Percentiles rank a stretch among this genome's conserved stretches.
Conservation (phyloP, 1,140 invertebrate species). For the Streblospio benedicti region DNA sequence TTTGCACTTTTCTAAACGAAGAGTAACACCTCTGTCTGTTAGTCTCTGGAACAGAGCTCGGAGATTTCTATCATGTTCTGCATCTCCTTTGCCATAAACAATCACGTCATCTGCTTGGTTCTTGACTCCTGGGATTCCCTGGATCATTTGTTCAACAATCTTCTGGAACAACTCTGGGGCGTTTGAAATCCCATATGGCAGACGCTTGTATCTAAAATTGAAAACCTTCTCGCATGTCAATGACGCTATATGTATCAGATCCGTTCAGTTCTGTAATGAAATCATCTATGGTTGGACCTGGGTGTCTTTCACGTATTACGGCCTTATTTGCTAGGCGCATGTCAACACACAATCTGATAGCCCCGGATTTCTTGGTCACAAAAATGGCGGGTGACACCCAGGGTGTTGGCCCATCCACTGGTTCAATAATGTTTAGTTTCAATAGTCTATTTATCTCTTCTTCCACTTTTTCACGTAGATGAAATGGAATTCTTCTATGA, state of each 20-base stretch:
- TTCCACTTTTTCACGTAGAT: neutral
- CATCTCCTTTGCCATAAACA: neutral
- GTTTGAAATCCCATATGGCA: neutral
- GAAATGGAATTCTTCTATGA: constrained; percentile 1
- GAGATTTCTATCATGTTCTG: constrained; percentile 1
- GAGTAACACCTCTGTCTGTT: neutral
- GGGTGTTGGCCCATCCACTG: constrained; percentile 21
- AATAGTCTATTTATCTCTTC: neutral
- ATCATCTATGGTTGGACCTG: constrained; percentile 31
- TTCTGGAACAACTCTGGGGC: constrained; percentile 4
- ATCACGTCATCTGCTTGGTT: constrained; percentile 1
- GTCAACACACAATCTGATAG: constrained; percentile 16
- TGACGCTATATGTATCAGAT: constrained; percentile 24
- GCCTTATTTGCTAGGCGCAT: constrained; percentile 25
- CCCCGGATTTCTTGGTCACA: constrained; percentile 7
- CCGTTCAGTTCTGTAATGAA: constrained; percentile 25
- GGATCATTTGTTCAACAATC: neutral
- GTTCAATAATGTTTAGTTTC: constrained; percentile 22
- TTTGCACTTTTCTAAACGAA: neutral
- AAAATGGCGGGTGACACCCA: constrained; percentile 26
- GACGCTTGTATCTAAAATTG: constrained; percentile 14
- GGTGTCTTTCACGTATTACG: constrained; percentile 17
- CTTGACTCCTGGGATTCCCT: neutral
- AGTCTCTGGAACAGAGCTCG: neutral
- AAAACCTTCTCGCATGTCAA: constrained; percentile 29